Conservation (phyloP, 2,113 vertebrate genomes). For the Rattus rattus region DNA sequence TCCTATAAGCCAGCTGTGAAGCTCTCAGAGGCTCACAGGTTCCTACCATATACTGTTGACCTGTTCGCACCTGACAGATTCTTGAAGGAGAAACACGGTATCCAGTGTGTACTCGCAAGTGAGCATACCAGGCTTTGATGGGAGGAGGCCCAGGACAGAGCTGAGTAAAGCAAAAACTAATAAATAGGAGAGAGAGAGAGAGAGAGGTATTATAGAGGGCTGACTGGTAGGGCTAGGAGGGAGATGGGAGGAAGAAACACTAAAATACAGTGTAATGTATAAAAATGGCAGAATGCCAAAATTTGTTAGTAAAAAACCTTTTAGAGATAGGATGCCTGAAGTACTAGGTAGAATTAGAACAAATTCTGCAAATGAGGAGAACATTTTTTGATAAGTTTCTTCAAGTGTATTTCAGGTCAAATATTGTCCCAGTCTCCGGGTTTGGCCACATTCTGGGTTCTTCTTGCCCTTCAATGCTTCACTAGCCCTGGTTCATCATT, state of each 20-base stretch:
- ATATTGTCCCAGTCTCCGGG: neutral
- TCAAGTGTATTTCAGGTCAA: neutral
- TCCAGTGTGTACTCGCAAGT: neutral
- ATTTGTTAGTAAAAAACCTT: neutral
- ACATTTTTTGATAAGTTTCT: neutral
- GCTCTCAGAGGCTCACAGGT: neutral
- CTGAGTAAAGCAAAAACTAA: neutral
- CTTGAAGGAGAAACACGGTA: too few species aligned
- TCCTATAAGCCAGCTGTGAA: neutral
- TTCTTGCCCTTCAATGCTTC: neutral
- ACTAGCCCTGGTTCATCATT: too few species aligned
- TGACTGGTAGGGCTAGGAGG: neutral
- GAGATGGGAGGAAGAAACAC: neutral
- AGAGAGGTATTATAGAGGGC: neutral
- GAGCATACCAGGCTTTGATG: neutral
- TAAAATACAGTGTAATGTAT: neutral
- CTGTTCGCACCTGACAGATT: neutral
- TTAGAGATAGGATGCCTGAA: neutral
- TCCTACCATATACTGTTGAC: too few species aligned
- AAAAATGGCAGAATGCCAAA: neutral
- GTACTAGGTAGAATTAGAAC: neutral
- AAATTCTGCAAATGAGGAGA: neutral
- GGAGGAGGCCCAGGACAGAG: neutral
- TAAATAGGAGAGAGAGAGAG: neutral
- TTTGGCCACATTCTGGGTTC: neutral